Base-by-base conservation (phyloP, 1,140 invertebrate species). In the Popillia japonica region DNA sequence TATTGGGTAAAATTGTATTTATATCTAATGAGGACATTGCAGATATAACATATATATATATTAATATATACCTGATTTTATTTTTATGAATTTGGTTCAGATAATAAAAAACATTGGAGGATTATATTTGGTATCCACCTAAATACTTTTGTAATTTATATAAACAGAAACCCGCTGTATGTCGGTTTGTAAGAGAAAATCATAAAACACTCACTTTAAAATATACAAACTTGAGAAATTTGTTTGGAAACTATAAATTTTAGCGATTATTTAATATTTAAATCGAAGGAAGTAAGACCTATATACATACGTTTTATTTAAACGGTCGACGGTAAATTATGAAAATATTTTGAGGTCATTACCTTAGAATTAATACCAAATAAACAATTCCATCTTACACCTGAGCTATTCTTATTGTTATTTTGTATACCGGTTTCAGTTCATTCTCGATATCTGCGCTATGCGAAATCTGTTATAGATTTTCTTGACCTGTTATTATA, bases 401-500 rank as follows among this genome's bases (percentile, higher is more conserved):
- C 27, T 34, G 27, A 34, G 27, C 27, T 34, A 34, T 34, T 34
- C 27, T 34, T 34, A 34, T 34, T 48, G 44, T 48, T 3, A 14
- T 10, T 48, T 48, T 2, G 44, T 17, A 48, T 48, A 48, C 44
- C 44, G 44, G 10, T 48, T 68, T 34, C 0, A 55, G 11, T 55
- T 55, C 20, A 22, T 68, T 68, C n/a, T 27, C 10, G 27, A 22
- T 27, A 68, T 68, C 22, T 68, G 22, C 27, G 22, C 61, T 22
- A 68, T 7, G 22, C 61, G 22, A 68, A 68, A 68, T 34, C 22
- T 68, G 44, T 48, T 22, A 68, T 68, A 68, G 61, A 68, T 68
- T 68, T 68, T 68, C 61, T 68, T 68, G 61, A 68, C 61, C 61
- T 68, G 61, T 68, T 68, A 68, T 68, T 68, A 68, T 68, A 68